Base-by-base conservation (phyloP, 2,888 invertebrate genomes). In the Electrophaes corylata region DNA sequence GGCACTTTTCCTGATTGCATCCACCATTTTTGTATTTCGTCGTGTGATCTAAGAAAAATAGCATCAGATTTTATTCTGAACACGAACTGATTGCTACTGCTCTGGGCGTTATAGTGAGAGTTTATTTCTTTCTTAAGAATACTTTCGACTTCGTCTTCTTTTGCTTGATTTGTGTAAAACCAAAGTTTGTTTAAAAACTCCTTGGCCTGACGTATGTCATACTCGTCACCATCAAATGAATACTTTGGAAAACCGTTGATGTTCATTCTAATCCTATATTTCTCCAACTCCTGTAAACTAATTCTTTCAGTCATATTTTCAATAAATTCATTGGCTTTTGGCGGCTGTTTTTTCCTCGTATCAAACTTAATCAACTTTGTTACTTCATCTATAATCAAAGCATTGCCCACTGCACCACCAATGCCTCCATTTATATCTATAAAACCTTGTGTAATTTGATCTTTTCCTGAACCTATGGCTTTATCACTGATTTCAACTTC, bases 21-120 rank as follows among this genome's bases (percentile, higher is more conserved):
- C 79, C 79, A 79, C 79, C 79, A 79, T 57, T 78, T 78, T 64
- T 77, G 77, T 55, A 79, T 69, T 64, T 75, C 71, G n/a, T 78
- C 77, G 51, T 79, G 79, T 52, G 73, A 75, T 57, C 72, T 67
- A 11, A 78, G 63, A 55, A 72, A 79, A 47, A 78, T 78, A 4
- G 78, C 76, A 51, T 79, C 78, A 0, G 77, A 70, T 55, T 78
- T 75, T 46, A 78, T 73, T 37, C 67, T 64, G 29, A 78, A 73
- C 3, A 70, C 51, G 26, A 72, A 69, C 40, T 73, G 66, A 39
- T 75, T 70, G 11, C 60, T 56, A 4, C 60, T 57, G 50, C 68
- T 72, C 44, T 71, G 64, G 23, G 62, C 56, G 41, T 70, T 71
- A 52, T 75, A 74, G 14, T 72, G 59, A 18, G 55, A 23, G 52